Conservation (phyloP, 1,140 invertebrate species). For the Antheraea pernyi region DNA sequence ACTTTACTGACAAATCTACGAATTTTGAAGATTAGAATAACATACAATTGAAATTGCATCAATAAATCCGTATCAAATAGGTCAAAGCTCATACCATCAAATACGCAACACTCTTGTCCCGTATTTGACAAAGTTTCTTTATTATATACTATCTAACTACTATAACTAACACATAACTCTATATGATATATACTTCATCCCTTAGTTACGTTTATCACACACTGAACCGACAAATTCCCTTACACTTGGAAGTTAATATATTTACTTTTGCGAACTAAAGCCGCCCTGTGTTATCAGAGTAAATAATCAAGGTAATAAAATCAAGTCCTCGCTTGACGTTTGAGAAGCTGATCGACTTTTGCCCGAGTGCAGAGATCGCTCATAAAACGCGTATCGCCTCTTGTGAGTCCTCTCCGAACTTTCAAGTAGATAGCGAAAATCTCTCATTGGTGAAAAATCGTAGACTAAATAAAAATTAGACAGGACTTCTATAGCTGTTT, state of each 20-base stretch:
- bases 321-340: background rate
- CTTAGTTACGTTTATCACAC: background rate
- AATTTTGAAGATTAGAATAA: too few relatives aligned
- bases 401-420: background rate
- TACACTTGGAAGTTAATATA: background rate
- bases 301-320: conserved; percentile 5
- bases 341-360: background rate
- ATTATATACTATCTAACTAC: too few relatives aligned
- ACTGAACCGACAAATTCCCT: background rate
- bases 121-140: too few relatives aligned
- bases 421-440: background rate
- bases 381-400: background rate
- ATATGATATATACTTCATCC: background rate
- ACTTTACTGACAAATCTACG: too few relatives aligned
- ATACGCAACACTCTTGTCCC: too few relatives aligned
- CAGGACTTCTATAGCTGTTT: background rate
- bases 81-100: too few relatives aligned
- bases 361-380: background rate
- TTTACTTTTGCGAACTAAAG: conserved; percentile 1
- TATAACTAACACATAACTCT: too few relatives aligned
- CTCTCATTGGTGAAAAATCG: background rate
- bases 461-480: background rate
- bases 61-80: too few relatives aligned
- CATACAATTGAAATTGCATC: too few relatives aligned
- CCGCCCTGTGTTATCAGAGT: background rate